Base-by-base conservation (phyloP, 1,140 invertebrate species). In the Riptortus pedestris region DNA sequence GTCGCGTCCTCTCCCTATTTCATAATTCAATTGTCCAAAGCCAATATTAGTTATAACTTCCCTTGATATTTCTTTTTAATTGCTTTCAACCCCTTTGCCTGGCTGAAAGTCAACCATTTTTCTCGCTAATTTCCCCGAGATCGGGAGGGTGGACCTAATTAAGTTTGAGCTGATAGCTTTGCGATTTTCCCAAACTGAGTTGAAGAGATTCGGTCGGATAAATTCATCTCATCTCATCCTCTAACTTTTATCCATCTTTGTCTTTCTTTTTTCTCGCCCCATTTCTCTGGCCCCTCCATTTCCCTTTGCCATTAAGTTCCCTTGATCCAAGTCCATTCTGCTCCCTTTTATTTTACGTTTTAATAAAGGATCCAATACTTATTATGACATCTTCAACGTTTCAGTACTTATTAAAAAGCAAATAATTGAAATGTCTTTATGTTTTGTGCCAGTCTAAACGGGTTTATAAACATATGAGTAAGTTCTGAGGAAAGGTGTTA, bases 21-120 rank as follows among this genome's bases (percentile, higher is more conserved):
- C 48, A 51, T 58, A 58, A 58, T 58, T 58, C 55, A 58, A 58
- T 58, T 58, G 27, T 33, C 27, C 55, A 58, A 58, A 58, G 55
- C 55, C 55, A 58, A 58, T 58, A 58, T 58, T 58, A 58, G 55
- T 58, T 58, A 58, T 58, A 33, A 33, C 27, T 51, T 33, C 55
- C 27, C 55, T 58, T 33, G 27, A 33, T 58, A 58, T 58, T 58
- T 33, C 55, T 58, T 58, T 58, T 58, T 58, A 58, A 58, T 58
- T 58, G 29, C 55, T 51, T 51, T 51, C 48, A 51, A 51, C 48
- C 48, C 48, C 48, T 51, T 51, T 51, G 31, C 31, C 48, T 9
- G 48, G 22, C n/a, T n/a, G 48, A 51, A 51, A 51, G 48, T 51
- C 48, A 51, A 51, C 48, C 48, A 51, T 51, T 51, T 51, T 51